Evolutionary conservation across 2,888 invertebrate genomes (phyloP).

Genomic region (Opisthograptis luteolata): DNA sequence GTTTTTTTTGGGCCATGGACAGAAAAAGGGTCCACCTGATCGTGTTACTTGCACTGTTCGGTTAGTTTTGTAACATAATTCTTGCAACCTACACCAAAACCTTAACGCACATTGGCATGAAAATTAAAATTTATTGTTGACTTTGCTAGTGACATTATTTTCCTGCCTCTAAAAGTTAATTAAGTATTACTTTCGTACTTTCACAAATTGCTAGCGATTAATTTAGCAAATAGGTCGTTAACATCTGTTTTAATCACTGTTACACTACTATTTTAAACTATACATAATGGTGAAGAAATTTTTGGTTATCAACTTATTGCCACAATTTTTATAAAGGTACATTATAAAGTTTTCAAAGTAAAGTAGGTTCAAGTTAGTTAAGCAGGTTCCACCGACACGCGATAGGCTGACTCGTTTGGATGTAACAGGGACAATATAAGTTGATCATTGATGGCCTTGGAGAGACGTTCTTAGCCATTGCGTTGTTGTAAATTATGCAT

Average conservation of each 20-base stretch:
- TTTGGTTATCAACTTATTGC: too few relatives aligned
- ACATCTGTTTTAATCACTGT: too few relatives aligned
- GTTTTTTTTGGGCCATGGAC: conserved; percentile 71
- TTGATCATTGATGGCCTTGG: conserved; percentile 54
- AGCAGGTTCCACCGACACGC: conserved; percentile 39
- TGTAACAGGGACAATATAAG: conserved; percentile 57
- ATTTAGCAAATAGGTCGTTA: too few relatives aligned
- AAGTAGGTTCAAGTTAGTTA: conserved; percentile 29
- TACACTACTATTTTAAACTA: neutral
- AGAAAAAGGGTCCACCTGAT: conserved; percentile 55
- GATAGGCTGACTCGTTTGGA: conserved; percentile 49
- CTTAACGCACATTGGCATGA: conserved; percentile 6
- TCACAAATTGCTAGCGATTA: neutral
- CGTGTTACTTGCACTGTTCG: conserved; percentile 32
- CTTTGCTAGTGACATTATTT: too few relatives aligned
- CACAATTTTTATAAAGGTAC: conserved; percentile 5
- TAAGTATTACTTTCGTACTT: too few relatives aligned
- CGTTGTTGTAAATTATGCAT: conserved; percentile 63
- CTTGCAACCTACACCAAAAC: neutral
- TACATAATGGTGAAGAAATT: too few relatives aligned
- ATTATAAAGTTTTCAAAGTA: conserved; percentile 31
- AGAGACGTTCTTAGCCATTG: conserved; percentile 58
- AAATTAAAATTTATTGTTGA: too few relatives aligned
- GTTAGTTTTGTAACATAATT: conserved; percentile 3
- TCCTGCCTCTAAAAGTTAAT: too few relatives aligned